Percentiles rank a stretch among this genome's conserved stretches.
These are phyloP conservation scores for Conus canariensis DNA, from an alignment of 2,888 invertebrate genomes.

Conservation along the genomic window DNA sequence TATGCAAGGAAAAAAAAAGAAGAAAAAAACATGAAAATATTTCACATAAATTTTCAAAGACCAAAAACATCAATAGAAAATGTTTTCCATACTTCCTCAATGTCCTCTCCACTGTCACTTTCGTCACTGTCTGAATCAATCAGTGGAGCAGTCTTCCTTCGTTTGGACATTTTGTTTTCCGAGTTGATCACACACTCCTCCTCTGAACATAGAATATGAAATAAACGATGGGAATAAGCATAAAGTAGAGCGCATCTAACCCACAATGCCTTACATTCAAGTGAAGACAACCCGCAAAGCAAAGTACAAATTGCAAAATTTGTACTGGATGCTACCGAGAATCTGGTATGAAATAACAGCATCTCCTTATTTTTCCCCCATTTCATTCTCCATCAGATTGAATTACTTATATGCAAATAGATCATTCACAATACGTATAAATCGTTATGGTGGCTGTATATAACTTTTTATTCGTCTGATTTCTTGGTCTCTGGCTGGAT, in stretches of 20 bases:
- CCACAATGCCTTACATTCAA: constrained; percentile 43
- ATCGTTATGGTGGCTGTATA: too few species aligned
- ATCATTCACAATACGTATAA: too few species aligned
- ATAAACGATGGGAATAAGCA: constrained; percentile 31
- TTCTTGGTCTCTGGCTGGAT: background rate
- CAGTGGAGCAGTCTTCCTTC: constrained; percentile 74
- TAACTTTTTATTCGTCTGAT: background rate
- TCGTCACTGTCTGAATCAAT: constrained; percentile 77
- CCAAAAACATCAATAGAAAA: too few species aligned
- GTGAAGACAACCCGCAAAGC: background rate
- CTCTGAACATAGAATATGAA: background rate
- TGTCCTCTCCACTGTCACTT: constrained; percentile 76
- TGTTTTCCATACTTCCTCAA: constrained; percentile 70
- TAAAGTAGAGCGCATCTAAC: background rate
- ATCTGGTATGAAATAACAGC: background rate
- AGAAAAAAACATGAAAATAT: too few species aligned
- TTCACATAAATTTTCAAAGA: too few species aligned
- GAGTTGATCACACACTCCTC: constrained; percentile 1
- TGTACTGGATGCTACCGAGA: background rate
- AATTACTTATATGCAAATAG: too few species aligned
- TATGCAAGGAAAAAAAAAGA: too few species aligned
- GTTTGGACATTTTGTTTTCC: constrained; percentile 70
- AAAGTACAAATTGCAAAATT: background rate
- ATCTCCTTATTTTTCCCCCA: too few species aligned
- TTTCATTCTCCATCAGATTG: too few species aligned